Base-by-base conservation (phyloP, 2,888 invertebrate species). In the Stictocephala bisonia region DNA sequence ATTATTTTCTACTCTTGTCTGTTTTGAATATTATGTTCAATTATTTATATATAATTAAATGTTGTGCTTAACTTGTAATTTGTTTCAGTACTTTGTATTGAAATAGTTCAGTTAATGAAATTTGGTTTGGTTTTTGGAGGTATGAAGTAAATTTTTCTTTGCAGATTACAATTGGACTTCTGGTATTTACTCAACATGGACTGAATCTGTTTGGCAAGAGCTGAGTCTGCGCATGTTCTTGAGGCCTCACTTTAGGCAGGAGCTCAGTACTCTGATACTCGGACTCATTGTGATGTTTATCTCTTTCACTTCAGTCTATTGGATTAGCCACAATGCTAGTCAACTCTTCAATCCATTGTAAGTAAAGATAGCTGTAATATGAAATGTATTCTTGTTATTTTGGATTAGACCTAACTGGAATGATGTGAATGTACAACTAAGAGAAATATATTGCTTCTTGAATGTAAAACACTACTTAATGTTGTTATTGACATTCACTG, bases 181-280 rank as follows among this genome's bases (percentile, higher is more conserved):
- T 0, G 91, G 91, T 13, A 78, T 86, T 79, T 96, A 91, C 83
- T 94, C 95, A 3, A 90, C 94, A 11, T 96, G 96, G 96, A 91
- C 94, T 20, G 96, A 96, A 86, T 95, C 95, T 0, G 89, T 93
- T 48, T 96, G 96, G 95, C 86, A 87, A 71, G 86, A 88, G 71
- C 87, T 94, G 79, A 89, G 87, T 79, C 90, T 93, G 74, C 88
- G 93, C 76, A 89, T 96, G 86, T 95, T 95, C 84, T 86, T 96
- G 73, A 86, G 89, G 79, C 91, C 95, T 58, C 87, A 91, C 11
- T 86, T 88, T 20, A 83, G 84, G 24, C 87, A 87, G 50, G 89
- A 89, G 82, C 83, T 85, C 44, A 80, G 87, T 73, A 88, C 87
- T 1, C 83, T 90, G 41, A 82, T 85, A n/a, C 80, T 87, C 11